A percentile compares a stretch with the other conserved stretches of the same genome.
Evolutionary conservation across 2,888 invertebrate species (phyloP).

Genomic region (Ectemnius cavifrons): DNA sequence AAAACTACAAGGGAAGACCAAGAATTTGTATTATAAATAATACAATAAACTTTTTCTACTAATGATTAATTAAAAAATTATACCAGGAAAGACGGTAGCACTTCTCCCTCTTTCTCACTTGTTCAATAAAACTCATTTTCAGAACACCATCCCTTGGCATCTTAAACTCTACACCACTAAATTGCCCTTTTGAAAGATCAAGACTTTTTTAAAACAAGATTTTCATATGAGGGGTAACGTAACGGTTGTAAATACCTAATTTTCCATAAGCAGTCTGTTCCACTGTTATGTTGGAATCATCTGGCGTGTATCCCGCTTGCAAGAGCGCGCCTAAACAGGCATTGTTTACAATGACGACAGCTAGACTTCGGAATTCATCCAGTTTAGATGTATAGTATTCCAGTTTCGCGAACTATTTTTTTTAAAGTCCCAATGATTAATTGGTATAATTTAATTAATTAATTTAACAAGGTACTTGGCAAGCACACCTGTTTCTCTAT

Average conservation of each 20-base stretch:
- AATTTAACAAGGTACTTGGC: not conserved
- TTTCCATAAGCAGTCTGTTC: conserved; percentile 71
- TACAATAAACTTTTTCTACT: not conserved
- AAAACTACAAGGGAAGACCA: conserved; percentile 79
- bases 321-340: conserved; percentile 88
- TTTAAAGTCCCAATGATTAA: conserved; percentile 50
- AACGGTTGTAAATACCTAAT: conserved; percentile 54
- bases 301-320: conserved; percentile 87
- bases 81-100: conserved; percentile 88
- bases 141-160: conserved; percentile 68
- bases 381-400: conserved; percentile 77
- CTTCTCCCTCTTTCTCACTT: conserved; percentile 89
- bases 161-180: conserved; percentile 60
- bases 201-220: too few relatives aligned
- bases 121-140: conserved; percentile 92
- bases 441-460: not conserved
- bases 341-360: conserved; percentile 82
- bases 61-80: not conserved
- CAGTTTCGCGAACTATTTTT: conserved; percentile 75
- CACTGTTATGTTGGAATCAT: conserved; percentile 81
- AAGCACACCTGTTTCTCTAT: conserved; percentile 83
- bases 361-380: conserved; percentile 78
- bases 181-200: conserved; percentile 45
- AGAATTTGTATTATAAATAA: not conserved
- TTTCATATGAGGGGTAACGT: too few relatives aligned